Conservation (phyloP, 2,797 vertebrate genomes). For the Tokudaia muenninki region DNA sequence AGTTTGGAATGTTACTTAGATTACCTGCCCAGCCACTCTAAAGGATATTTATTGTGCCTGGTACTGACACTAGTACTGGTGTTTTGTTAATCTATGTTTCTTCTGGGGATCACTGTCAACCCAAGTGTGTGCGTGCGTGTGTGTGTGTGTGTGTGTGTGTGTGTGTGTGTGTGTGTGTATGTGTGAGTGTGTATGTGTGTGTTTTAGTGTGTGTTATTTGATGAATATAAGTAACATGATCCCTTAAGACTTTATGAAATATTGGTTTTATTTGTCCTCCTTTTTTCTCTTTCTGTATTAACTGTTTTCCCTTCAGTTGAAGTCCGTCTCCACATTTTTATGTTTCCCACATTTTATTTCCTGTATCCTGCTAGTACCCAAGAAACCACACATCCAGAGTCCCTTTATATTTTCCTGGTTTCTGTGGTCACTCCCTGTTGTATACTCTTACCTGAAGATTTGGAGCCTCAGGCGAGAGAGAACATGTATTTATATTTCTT, state of each 20-base stretch:
- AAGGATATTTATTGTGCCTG: not conserved
- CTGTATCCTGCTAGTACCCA: not conserved
- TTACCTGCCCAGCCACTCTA: not conserved
- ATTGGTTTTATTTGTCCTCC: not conserved
- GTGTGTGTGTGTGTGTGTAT: too few relatives aligned
- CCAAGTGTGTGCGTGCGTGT: not conserved
- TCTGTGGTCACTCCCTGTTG: not conserved
- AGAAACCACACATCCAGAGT: not conserved
- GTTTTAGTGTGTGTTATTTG: not conserved
- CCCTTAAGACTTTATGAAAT: not conserved
- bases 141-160: not conserved
- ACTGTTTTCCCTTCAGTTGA: too few relatives aligned
- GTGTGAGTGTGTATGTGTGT: not conserved
- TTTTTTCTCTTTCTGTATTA: not conserved
- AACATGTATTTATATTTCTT: not conserved
- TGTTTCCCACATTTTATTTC: not conserved
- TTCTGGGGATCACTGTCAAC: not conserved
- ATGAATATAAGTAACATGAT: not conserved
- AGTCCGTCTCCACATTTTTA: not conserved
- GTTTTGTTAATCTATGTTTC: not conserved
- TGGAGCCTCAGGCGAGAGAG: not conserved
- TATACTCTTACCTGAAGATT: not conserved
- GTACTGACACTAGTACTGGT: not conserved
- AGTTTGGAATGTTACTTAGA: not conserved
- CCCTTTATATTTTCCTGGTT: not conserved